Base-by-base conservation (phyloP, 2,113 vertebrate species). In the Syrrhaptes paradoxus region DNA sequence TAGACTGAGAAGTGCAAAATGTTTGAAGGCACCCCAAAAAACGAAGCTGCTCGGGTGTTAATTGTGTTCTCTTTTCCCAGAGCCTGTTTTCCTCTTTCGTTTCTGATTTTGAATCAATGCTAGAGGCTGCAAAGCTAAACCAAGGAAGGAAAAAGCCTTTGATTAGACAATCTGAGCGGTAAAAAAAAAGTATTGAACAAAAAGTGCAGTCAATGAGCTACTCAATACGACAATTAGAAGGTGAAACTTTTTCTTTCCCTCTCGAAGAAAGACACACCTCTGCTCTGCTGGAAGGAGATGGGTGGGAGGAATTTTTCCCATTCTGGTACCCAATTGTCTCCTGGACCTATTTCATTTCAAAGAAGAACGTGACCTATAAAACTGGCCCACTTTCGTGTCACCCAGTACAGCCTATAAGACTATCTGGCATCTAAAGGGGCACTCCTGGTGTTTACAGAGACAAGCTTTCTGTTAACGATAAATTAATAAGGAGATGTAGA, bases 31-130 rank as follows among this genome's bases (percentile, higher is more conserved):
- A 97, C 94, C 95, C 97, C 92, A 72, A 97, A 96, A 98, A 97
- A 98, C 93, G 94, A 97, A 97, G 92, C 97, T 94, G 94, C 96
- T 95, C 74, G 92, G 81, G 89, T 97, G 96, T 97, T 98, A 98
- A 98, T 98, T 98, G 98, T 98, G 85, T 98, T 97, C 97, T 80
- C 85, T 98, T 94, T 97, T 96, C 93, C 92, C 57, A 45, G 38
- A 92, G 74, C 76, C 84, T 89, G 86, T 88, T 93, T 92, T 55
- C 72, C 29, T 65, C 90, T 92, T 84, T 95, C 61, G 36, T 85
- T 96, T 94, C 97, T 80, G 89, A 93, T 92, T 94, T 95, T 78
- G 94, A 95, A 97, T 98, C 98, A 97, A 94, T 95, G 95, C 90
- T 95, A 81, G 95, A 91, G 90, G 95, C 96, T 77, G 95, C 91